Evolutionary conservation across 2,797 vertebrate species (phyloP), one percentile per base, ranked within the genome.

Genomic region (Muscicapa striata): DNA sequence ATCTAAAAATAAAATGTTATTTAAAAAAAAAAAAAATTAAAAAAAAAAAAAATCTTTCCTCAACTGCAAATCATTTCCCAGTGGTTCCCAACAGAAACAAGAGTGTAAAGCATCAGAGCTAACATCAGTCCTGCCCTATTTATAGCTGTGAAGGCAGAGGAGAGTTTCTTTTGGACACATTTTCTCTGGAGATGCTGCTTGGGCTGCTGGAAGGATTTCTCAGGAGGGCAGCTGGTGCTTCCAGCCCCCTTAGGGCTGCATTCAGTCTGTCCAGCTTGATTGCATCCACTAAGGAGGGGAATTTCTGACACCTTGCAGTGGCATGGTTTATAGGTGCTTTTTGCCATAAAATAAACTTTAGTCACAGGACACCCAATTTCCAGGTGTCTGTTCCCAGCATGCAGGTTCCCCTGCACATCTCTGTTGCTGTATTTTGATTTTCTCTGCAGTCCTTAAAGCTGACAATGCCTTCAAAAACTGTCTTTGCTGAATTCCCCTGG

Each of bases 261-360:
- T 48, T 38, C 66, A 77, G 29, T 59, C 62, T 72, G 62, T 30
- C 62, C 74, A 38, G 27, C 57, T 45, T 4, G 0, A 12, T 57
- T 52, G 29, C 22, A 54, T 51, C 36, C 62, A 7, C 1, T 22
- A 3, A 54, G 11, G 16, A 62, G 15, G 40, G 34, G 48, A 23
- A 64, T 83, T 88, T 8, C 5, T 17, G 29, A 5, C 40, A 13
- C n/a, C 29, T 63, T 18, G 49, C 45, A 14, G 6, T n/a, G 55
- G 3, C 14, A 2, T 1, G 12, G 3, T 55, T 72, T n/a, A 3
- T 5, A 3, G 51, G 7, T 83, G n/a, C 32, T 57, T 73, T 69
- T 62, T 3, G 0, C 45, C 7, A 0, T 18, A 0, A 5, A 26
- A 46, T 17, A 41, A 76, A 36, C 27, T 16, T 5, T 1, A 30